These are phyloP conservation scores for Helogale parvula DNA, from an alignment of 2,113 vertebrate genomes.

Conservation along the genomic window DNA sequence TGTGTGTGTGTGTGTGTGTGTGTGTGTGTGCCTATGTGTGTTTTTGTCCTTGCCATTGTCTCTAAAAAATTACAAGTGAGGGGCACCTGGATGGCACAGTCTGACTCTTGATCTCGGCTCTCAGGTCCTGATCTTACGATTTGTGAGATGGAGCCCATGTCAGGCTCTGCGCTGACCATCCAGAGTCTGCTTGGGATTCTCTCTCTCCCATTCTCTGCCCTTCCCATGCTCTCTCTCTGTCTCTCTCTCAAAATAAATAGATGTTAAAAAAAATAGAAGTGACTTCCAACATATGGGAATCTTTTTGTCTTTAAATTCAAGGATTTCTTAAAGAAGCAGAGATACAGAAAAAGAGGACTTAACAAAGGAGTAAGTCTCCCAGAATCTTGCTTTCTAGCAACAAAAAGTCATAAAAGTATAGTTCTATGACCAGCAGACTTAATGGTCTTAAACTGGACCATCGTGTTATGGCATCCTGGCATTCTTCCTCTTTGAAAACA, in stretches of 20 bases:
- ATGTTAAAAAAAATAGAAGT: neutral
- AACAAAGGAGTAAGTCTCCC: neutral
- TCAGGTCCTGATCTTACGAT: no score
- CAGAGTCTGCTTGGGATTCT: no score
- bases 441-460: neutral
- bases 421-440: neutral
- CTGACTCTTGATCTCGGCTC: no score
- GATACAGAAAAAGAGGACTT: neutral
- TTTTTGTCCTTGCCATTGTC: neutral
- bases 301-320: neutral
- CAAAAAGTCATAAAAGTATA: neutral
- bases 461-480: neutral
- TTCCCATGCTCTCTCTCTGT: no score
- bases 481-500: neutral
- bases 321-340: neutral
- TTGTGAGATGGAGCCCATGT: no score
- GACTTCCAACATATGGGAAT: neutral
- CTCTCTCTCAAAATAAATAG: no score
- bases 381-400: neutral
- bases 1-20: no score
- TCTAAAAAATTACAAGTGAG: constrained; percentile 14
- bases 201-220: no score
- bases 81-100: no score
- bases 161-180: no score
- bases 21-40: no score